Evolutionary conservation across 2,113 vertebrate genomes (phyloP), one percentile per base, ranked within the genome.

Genomic region (Eulacestoma nigropectus): DNA sequence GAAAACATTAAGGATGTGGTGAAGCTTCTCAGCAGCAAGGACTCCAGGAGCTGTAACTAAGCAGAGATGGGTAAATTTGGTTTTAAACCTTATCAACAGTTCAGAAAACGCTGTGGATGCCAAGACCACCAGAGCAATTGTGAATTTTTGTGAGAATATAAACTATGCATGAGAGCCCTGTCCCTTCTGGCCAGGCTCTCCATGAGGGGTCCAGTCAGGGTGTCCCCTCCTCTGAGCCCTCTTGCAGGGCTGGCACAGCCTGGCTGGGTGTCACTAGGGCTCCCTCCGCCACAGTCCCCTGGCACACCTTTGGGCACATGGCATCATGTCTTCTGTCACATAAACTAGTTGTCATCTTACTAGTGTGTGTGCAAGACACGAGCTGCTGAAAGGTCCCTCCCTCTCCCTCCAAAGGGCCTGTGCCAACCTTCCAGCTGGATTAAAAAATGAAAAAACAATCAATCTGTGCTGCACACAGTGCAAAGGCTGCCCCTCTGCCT

Each of bases 361-460:
- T 39, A 8, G 20, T 6, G 22, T 19, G 46, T 8, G n/a, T 1
- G 10, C n/a, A 41, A 83, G 41, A 79, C 8, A 9, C 0, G 0
- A 79, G 65, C 39, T 74, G 59, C 60, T 67, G 56, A 50, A 77
- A 77, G 21, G 30, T 85, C 33, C 44, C 59, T 68, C 78, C 29
- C 62, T 69, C 29, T 80, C 49, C 42, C 69, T 74, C 76, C 33
- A n/a, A 39, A 57, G 29, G 76, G 56, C 56, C 74, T 14, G 42
- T 59, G 86, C 46, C 68, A 92, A 76, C 33, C 72, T 95, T 79
- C 77, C 79, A 76, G 47, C 13, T 68, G 41, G 33, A 56, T 55
- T 37, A 68, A 52, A 57, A 62, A 57, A 77, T 25, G 18, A 35
- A 46, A 87, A 57, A 8, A 4, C 39, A 80, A 65, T 13, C 23